phyloP scores from a whole-genome alignment of 2,797 vertebrate genomes.

The Falco berigora region DNA sequence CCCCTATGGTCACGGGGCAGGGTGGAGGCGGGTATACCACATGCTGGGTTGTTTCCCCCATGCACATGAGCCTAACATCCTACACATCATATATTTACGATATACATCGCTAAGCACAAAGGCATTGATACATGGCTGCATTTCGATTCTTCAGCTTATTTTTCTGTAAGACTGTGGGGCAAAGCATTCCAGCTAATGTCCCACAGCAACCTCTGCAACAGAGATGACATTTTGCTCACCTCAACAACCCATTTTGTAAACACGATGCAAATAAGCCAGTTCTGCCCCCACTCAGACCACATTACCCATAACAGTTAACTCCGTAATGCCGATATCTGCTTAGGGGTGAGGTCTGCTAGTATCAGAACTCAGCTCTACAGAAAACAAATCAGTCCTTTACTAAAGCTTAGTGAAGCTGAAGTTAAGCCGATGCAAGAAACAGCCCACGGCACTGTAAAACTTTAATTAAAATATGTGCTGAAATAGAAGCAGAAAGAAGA shows the following conservation, averaged over 20 bases:
- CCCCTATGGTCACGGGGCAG: rapidly evolving
- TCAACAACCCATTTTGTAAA: background rate
- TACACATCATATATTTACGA: rapidly evolving
- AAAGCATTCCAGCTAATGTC: background rate
- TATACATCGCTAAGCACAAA: background rate
- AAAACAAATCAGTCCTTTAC: background rate
- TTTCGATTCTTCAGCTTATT: background rate
- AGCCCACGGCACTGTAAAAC: background rate
- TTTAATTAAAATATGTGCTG: background rate
- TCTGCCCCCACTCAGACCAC: background rate
- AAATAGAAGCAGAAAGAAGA: background rate
- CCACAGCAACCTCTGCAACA: background rate
- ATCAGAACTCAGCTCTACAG: background rate
- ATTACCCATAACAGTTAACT: rapidly evolving
- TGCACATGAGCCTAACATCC: background rate
- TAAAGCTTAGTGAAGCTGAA: background rate
- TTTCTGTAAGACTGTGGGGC: background rate
- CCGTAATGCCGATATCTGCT: rapidly evolving
- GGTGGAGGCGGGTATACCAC: background rate
- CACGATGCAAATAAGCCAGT: background rate
- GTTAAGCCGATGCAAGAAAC: background rate
- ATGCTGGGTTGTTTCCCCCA: background rate
- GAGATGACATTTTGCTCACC: background rate
- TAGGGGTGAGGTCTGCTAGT: background rate
- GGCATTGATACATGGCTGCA: background rate